Percentiles rank a stretch among this genome's conserved stretches.
These are phyloP conservation scores for Protodeltote pygarga DNA, from an alignment of 2,888 invertebrate species.

Conservation along the genomic window DNA sequence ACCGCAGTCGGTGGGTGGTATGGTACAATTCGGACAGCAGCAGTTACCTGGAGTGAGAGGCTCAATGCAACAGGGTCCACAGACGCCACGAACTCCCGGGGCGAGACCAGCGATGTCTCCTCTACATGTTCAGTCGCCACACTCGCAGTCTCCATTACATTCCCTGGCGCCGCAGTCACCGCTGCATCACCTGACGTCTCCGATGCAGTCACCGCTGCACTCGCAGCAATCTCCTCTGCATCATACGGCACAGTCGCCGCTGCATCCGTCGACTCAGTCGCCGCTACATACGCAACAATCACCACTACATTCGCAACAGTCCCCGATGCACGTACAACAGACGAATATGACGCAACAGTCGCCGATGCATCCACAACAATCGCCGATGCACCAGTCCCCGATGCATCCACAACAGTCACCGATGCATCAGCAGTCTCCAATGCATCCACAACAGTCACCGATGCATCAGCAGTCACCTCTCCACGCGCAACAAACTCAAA, in stretches of 20 bases:
- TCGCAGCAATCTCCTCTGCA: conserved; percentile 77
- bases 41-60: conserved; percentile 52
- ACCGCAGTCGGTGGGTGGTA: conserved; percentile 66
- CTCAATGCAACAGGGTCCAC: conserved; percentile 53
- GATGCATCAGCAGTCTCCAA: conserved; percentile 68
- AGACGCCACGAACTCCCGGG: conserved; percentile 62
- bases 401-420: conserved; percentile 69
- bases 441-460: conserved; percentile 70
- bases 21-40: conserved; percentile 76
- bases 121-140: conserved; percentile 76
- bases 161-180: conserved; percentile 68
- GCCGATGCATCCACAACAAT: conserved; percentile 72
- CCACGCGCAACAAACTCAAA: conserved; percentile 63
- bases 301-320: conserved; percentile 75
- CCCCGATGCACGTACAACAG: conserved; percentile 75
- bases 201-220: conserved; percentile 77
- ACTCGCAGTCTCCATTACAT: conserved; percentile 70
- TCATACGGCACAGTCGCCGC: conserved; percentile 73
- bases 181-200: conserved; percentile 67
- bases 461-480: conserved; percentile 72
- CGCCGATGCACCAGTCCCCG: conserved; percentile 71
- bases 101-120: conserved; percentile 78
- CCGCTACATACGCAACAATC: conserved; percentile 77
- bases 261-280: conserved; percentile 75
- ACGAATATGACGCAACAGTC: conserved; percentile 63